These are phyloP conservation scores for Hyposoter dolosus DNA, from an alignment of 2,888 invertebrate genomes.

Conservation along the genomic window DNA sequence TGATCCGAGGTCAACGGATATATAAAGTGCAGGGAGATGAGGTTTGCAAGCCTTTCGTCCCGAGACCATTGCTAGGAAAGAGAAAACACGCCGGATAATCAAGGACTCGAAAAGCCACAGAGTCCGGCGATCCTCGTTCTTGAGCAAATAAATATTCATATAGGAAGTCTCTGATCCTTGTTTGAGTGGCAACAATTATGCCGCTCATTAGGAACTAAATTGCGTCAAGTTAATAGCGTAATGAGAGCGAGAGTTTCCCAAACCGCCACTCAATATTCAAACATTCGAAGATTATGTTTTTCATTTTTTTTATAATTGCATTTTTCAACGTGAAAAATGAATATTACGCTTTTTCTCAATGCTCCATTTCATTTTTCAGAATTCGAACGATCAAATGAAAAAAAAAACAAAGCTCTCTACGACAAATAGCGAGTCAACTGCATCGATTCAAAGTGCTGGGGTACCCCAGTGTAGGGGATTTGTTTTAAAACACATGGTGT, in stretches of 20 bases:
- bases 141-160: slow-evolving; percentile 56
- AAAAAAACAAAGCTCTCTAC: too few relatives aligned
- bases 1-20: slow-evolving; percentile 65
- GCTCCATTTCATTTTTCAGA: too few relatives aligned
- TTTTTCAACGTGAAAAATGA: too few relatives aligned
- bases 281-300: too few relatives aligned
- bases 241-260: background rate
- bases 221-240: slow-evolving; percentile 3
- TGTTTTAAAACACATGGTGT: too few relatives aligned
- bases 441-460: too few relatives aligned
- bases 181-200: slow-evolving; percentile 38
- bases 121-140: slow-evolving; percentile 26
- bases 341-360: too few relatives aligned
- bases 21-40: slow-evolving; percentile 21
- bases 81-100: slow-evolving; percentile 30
- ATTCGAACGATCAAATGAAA: too few relatives aligned
- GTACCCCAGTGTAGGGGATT: too few relatives aligned
- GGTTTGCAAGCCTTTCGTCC: slow-evolving; percentile 25
- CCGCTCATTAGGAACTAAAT: slow-evolving; percentile 2
- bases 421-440: too few relatives aligned
- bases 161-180: slow-evolving; percentile 27
- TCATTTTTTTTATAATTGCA: too few relatives aligned
- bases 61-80: slow-evolving; percentile 13
- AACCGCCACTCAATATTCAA: too few relatives aligned
- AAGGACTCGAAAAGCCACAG: slow-evolving; percentile 35